A percentile compares a stretch with the other conserved stretches of the same genome.
phyloP scores from a whole-genome alignment of 2,797 vertebrate genomes.

The Brotula barbata region DNA sequence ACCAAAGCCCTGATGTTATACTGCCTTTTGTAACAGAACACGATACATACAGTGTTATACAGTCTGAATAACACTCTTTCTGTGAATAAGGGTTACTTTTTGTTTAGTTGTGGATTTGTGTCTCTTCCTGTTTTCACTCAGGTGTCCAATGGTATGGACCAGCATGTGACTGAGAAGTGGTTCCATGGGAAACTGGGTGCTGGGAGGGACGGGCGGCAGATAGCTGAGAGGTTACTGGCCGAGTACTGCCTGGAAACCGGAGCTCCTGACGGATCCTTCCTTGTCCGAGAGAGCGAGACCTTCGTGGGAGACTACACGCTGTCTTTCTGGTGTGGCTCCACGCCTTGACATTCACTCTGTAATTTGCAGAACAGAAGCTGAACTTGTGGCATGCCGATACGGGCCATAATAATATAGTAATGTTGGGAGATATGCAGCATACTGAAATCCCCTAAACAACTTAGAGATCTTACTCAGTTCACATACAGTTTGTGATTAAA shows the following conservation, averaged over 20 bases:
- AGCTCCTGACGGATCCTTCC: slow-evolving; percentile 93
- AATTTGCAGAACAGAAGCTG: not conserved
- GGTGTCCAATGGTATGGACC: slow-evolving; percentile 90
- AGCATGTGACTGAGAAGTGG: slow-evolving; percentile 96
- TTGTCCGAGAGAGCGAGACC: slow-evolving; percentile 97
- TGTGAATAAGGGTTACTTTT: not conserved
- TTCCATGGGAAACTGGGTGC: slow-evolving; percentile 96
- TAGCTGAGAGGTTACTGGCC: slow-evolving; percentile 90
- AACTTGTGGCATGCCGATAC: no score
- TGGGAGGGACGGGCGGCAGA: slow-evolving; percentile 92
- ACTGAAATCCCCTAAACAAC: no score
- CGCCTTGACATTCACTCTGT: not conserved
- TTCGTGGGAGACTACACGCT: slow-evolving; percentile 98
- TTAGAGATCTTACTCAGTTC: no score
- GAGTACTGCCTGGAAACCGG: slow-evolving; percentile 97
- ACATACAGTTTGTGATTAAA: not conserved
- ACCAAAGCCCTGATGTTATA: not conserved
- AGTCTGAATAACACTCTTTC: not conserved
- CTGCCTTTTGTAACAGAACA: not conserved
- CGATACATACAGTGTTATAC: no score
- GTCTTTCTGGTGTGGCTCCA: slow-evolving; percentile 90
- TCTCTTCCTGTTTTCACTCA: slow-evolving; percentile 47
- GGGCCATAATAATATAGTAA: no score
- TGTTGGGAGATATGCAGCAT: no score
- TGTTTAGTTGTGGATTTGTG: not conserved